Evolutionary conservation across 2,113 vertebrate species (phyloP), one percentile per base, ranked within the genome.

Genomic region (Ailuropoda melanoleuca): DNA sequence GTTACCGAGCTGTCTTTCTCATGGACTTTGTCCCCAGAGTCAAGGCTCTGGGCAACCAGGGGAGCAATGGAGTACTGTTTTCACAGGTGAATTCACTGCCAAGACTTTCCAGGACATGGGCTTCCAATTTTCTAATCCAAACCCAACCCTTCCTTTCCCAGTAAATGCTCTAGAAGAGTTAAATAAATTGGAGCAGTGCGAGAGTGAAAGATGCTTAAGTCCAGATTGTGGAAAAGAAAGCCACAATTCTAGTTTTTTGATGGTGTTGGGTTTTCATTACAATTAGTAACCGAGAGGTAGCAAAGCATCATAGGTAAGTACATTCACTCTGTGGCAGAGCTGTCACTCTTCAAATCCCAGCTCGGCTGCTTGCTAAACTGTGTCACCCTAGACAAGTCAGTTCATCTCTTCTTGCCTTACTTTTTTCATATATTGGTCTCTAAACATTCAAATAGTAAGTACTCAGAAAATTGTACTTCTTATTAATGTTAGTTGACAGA

Each of bases 301-400:
- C 24, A 12, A 24, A 74, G 8, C 24, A 9, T 13, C 5, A 58
- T 34, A 24, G 37, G 34, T 37, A 68, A 4, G 24, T n/a, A 3
- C 1, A 0, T 26, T 4, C 0, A 11, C 7, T 43, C 43, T n/a
- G 14, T n/a, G 23, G n/a, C 13, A 29, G 12, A 10, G 21, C 1
- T 10, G 8, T 64, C n/a, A 68, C 9, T 21, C 43, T 43, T 81
- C 23, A 60, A 62, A 43, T 58, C 5, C 21, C 18, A 77, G 48
- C 60, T 68, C 4, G 9, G 9, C 29, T 77, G 24, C 6, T 66
- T 75, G 21, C 43, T 14, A 81, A 46, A 3, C 8, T 17, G 37
- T 17, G 17, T 82, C 48, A 24, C 13, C 43, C 68, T 39, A 2
- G 18, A 82, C 1, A 74, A 75, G 1, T 68, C 18, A 68, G 3